These are phyloP conservation scores for Paracyclopina nana DNA, from an alignment of 1,140 invertebrate genomes.

Conservation along the genomic window DNA sequence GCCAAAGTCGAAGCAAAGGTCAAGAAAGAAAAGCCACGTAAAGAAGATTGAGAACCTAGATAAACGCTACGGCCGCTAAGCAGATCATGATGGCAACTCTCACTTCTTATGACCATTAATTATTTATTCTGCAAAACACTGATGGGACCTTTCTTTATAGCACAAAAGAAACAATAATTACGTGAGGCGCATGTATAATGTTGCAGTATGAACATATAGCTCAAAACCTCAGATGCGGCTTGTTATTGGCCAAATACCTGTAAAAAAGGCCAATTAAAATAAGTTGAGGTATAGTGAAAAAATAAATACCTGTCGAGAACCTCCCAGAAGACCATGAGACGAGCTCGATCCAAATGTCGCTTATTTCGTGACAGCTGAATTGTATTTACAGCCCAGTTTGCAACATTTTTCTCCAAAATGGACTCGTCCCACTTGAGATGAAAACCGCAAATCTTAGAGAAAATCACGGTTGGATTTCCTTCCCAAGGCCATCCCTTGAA, in stretches of 20 bases:
- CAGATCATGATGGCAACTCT: too few species aligned
- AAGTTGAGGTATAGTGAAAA: slow-evolving; percentile 3
- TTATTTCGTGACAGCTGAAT: slow-evolving; percentile 77
- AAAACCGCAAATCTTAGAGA: slow-evolving; percentile 88
- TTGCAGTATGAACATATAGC: too few species aligned
- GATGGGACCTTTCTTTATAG: too few species aligned
- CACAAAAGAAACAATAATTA: too few species aligned
- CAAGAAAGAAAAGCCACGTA: background rate
- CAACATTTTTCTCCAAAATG: slow-evolving; percentile 77
- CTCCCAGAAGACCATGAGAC: slow-evolving; percentile 91
- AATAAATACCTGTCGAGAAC: slow-evolving; percentile 58
- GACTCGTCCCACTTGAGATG: slow-evolving; percentile 94
- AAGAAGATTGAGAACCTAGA: too few species aligned
- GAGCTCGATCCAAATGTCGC: slow-evolving; percentile 86
- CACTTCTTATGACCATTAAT: too few species aligned
- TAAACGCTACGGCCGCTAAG: too few species aligned
- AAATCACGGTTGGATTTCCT: slow-evolving; percentile 92
- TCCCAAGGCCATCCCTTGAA: slow-evolving; percentile 99
- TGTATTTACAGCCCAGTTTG: slow-evolving; percentile 84
- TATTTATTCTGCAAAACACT: too few species aligned
- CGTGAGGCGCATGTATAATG: too few species aligned
- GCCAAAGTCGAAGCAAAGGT: slow-evolving; percentile 1
- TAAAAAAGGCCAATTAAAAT: slow-evolving; percentile 30
- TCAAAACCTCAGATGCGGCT: slow-evolving; percentile 68
- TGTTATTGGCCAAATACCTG: slow-evolving; percentile 76